Conservation (phyloP, 2,113 vertebrate genomes). For the Colius striatus region DNA sequence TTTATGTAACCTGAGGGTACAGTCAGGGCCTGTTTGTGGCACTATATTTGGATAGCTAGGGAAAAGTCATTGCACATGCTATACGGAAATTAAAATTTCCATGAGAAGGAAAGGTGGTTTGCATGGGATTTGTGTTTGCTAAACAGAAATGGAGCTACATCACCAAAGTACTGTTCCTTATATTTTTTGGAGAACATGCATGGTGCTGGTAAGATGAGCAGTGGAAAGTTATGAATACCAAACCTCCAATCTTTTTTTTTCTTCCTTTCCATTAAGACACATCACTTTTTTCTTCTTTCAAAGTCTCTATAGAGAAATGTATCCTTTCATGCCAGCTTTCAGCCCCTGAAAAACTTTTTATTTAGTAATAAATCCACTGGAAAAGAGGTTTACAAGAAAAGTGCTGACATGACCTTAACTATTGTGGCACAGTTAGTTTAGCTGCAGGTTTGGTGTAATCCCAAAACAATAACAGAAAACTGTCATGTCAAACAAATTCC, state of each 20-base stretch:
- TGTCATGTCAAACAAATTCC: not conserved
- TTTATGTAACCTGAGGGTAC: not conserved
- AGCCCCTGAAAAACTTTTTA: slow-evolving; percentile 1
- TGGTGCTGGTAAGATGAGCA: not conserved
- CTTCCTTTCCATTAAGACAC: not conserved
- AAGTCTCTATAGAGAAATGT: not conserved
- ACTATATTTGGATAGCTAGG: not conserved
- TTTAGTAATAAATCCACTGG: slow-evolving; percentile 44
- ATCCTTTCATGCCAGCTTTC: slow-evolving; percentile 35
- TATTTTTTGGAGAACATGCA: not conserved
- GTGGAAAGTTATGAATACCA: not conserved
- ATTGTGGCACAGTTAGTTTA: slow-evolving; percentile 14
- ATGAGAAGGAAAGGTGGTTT: not conserved
- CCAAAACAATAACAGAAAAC: slow-evolving; percentile 32
- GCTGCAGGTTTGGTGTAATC: slow-evolving; percentile 49
- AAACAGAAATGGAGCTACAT: not conserved
- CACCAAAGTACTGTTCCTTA: not conserved
- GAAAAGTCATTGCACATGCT: not conserved
- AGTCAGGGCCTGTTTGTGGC: not conserved
- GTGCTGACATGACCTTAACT: slow-evolving; percentile 29
- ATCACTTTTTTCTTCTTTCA: not conserved
- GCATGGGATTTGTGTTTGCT: not conserved
- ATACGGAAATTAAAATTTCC: not conserved
- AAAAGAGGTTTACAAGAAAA: slow-evolving; percentile 56
- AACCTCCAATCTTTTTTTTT: not conserved